Conservation (phyloP, 2,113 vertebrate species). For the human region DNA sequence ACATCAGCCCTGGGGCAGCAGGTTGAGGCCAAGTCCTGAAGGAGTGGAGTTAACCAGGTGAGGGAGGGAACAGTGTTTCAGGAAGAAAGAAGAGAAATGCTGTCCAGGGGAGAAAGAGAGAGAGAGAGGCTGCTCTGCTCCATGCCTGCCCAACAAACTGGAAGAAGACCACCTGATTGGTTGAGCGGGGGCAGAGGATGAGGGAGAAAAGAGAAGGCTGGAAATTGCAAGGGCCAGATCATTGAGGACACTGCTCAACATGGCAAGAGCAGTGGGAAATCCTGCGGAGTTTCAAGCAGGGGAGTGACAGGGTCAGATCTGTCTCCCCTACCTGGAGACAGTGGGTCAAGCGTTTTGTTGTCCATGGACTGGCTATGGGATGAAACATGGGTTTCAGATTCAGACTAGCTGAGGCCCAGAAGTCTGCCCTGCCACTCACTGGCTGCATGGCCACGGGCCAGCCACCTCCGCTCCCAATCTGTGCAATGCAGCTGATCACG, state of each 20-base stretch:
- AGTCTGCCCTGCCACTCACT: neutral
- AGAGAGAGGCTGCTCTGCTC: neutral
- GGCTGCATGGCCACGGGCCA: accelerated
- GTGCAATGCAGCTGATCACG: neutral
- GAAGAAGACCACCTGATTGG: neutral
- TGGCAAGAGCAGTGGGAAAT: neutral
- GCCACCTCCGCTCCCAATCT: too few relatives aligned
- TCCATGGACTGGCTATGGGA: accelerated
- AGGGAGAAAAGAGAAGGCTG: neutral
- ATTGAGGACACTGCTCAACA: neutral
- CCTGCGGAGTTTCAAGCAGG: neutral
- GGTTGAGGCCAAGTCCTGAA: neutral
- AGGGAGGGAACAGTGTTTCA: neutral
- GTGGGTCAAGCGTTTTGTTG: neutral
- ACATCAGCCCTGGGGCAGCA: neutral
- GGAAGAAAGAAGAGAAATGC: neutral
- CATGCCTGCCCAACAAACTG: neutral
- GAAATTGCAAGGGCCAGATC: neutral
- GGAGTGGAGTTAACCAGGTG: neutral
- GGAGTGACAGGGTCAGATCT: neutral
- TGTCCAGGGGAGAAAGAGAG: neutral
- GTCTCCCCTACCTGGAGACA: neutral
- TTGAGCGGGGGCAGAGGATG: neutral
- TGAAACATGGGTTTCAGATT: neutral
- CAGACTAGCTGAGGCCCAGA: neutral